A percentile compares a stretch with the other conserved stretches of the same genome.
These are phyloP conservation scores for Vanessa cardui DNA, from an alignment of 2,888 invertebrate genomes.

Conservation along the genomic window DNA sequence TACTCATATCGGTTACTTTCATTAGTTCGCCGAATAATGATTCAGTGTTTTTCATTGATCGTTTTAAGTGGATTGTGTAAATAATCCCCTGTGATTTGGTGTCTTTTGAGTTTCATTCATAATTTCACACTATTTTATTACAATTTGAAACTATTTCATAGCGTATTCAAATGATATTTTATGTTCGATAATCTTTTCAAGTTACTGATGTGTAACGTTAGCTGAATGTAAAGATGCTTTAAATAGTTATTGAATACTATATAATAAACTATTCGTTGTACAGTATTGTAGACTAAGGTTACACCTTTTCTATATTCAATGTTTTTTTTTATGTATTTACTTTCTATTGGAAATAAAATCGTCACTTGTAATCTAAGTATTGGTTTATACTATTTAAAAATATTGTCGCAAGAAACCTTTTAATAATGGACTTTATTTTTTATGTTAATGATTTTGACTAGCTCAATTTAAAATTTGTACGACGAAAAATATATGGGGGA, in stretches of 20 bases:
- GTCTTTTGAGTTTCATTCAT: constrained; percentile 52
- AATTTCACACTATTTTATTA: constrained; percentile 59
- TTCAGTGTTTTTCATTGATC: constrained; percentile 55
- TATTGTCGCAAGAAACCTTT: too few species aligned
- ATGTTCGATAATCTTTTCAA: constrained; percentile 11
- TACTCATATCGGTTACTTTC: constrained; percentile 49
- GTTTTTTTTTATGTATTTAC: background rate
- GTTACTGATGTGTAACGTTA: background rate
- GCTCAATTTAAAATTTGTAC: too few species aligned
- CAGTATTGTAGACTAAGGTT: background rate
- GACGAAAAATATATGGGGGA: too few species aligned
- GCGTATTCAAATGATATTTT: constrained; percentile 43
- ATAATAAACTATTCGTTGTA: background rate
- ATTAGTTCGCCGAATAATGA: constrained; percentile 54
- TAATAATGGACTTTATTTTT: too few species aligned
- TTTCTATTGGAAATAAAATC: background rate
- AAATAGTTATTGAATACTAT: constrained; percentile 1
- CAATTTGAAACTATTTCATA: constrained; percentile 55
- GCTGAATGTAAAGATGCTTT: background rate
- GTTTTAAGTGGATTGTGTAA: constrained; percentile 46
- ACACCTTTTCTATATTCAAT: too few species aligned
- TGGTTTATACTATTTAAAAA: too few species aligned
- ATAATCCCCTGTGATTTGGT: constrained; percentile 34
- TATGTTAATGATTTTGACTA: too few species aligned
- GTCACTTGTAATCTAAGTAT: too few species aligned